A percentile compares a stretch with the other conserved stretches of the same genome.
Evolutionary conservation across 2,113 vertebrate species (phyloP).

Genomic region (Chinchilla lanigera): DNA sequence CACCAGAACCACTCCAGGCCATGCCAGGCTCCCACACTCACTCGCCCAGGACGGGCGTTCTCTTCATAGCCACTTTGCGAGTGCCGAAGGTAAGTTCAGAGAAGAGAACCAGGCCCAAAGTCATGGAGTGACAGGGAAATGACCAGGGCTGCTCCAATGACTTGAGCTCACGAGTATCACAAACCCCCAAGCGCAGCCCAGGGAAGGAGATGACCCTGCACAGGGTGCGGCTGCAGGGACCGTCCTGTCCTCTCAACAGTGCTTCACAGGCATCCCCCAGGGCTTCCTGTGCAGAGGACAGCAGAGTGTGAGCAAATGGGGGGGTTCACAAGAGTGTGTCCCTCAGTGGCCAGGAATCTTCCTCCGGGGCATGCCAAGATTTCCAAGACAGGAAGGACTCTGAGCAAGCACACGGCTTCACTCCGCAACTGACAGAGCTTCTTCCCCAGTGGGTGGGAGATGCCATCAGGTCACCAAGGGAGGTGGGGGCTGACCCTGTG

Average conservation of each 20-base stretch:
- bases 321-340: too few relatives aligned
- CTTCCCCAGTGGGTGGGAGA: not conserved
- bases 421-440: not conserved
- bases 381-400: not conserved
- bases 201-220: not conserved
- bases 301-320: not conserved
- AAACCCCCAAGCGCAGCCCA: too few relatives aligned
- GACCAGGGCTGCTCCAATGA: not conserved
- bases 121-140: not conserved
- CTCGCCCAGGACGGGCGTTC: not conserved
- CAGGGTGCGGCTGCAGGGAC: not conserved
- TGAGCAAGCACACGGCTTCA: not conserved
- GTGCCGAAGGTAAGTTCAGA: not conserved
- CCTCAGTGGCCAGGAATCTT: not conserved
- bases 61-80: not conserved
- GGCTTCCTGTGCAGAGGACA: not conserved
- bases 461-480: not conserved
- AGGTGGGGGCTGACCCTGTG: not conserved
- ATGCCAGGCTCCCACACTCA: fast-evolving
- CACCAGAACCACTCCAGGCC: not conserved
- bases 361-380: not conserved
- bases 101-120: not conserved
- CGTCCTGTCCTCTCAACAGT: not conserved
- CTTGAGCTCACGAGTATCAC: not conserved
- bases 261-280: not conserved